Conservation (phyloP, 2,113 vertebrate genomes). For the Actenoides lindsayi region DNA sequence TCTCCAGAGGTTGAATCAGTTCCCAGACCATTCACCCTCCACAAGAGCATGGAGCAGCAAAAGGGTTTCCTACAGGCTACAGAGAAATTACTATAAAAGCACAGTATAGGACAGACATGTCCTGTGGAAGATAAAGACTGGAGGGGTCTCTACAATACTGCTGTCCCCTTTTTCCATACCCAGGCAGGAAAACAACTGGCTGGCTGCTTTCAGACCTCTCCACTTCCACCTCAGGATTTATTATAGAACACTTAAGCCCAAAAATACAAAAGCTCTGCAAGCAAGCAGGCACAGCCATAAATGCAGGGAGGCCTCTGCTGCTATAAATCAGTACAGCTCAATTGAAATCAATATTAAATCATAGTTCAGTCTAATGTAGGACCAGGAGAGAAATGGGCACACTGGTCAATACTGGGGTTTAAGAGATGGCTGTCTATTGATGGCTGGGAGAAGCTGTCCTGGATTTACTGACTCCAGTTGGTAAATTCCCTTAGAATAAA, state of each 20-base stretch:
- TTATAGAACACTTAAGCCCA: background rate
- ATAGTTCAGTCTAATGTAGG: background rate
- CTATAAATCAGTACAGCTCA: background rate
- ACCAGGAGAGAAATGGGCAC: accelerated
- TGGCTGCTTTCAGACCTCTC: background rate
- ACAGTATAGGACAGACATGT: background rate
- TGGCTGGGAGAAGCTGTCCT: background rate
- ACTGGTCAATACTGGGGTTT: background rate
- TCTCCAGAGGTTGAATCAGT: background rate
- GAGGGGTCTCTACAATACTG: background rate
- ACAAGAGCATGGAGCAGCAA: background rate
- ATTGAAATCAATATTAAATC: background rate
- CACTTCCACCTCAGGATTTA: background rate
- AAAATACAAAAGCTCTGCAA: background rate
- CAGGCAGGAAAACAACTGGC: background rate
- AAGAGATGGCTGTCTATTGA: background rate
- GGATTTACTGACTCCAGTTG: background rate
- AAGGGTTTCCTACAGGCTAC: background rate
- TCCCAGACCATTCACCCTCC: background rate
- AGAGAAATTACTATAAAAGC: background rate
- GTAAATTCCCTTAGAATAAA: background rate
- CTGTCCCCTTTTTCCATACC: background rate
- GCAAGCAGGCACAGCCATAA: background rate
- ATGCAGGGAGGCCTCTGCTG: background rate
- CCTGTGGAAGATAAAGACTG: background rate